phyloP scores from a whole-genome alignment of 2,113 vertebrate genomes.

The Ceyx melanurus region DNA sequence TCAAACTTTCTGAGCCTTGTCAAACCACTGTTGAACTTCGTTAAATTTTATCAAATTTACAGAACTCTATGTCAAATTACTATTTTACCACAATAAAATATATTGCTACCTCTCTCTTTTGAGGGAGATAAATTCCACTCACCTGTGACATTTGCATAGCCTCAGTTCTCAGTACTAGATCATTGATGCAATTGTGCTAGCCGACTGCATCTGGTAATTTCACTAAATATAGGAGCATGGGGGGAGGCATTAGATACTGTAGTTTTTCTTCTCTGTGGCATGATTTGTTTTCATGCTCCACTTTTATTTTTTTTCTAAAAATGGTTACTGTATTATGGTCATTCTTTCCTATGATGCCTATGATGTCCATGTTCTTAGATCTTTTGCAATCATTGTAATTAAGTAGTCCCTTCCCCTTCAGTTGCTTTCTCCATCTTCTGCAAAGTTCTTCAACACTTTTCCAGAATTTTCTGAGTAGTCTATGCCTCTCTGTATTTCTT shows the following conservation, averaged over 20 bases:
- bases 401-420: neutral
- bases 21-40: neutral
- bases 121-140: neutral
- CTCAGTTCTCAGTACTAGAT: neutral
- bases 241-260: neutral
- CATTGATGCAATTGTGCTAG: neutral
- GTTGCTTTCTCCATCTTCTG: neutral
- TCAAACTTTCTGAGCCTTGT: neutral
- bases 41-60: neutral
- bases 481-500: neutral
- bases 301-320: neutral
- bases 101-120: neutral
- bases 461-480: neutral
- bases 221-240: too few species aligned
- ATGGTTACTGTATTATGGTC: neutral
- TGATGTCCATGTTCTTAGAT: neutral
- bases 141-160: fast-evolving
- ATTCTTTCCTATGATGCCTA: neutral
- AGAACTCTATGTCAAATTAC: neutral
- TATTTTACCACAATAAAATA: neutral
- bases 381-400: neutral
- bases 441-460: neutral
- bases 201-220: neutral
- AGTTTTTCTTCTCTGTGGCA: neutral
- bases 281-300: neutral